A percentile compares a stretch with the other conserved stretches of the same genome.
Evolutionary conservation across 2,113 vertebrate genomes (phyloP).

Genomic region (Calonectris borealis): DNA sequence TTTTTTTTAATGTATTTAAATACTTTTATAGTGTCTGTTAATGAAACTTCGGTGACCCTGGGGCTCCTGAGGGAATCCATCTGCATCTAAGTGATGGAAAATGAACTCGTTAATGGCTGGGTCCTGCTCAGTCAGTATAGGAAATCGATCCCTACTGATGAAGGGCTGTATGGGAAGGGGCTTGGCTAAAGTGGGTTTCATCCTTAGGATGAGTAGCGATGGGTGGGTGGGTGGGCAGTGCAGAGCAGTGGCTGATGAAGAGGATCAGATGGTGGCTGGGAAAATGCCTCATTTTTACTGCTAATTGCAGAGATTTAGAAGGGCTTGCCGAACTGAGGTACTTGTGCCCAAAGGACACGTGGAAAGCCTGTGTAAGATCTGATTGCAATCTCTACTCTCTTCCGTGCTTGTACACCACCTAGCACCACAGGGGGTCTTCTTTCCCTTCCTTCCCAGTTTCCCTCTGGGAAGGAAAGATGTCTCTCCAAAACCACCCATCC

Average conservation of each 20-base stretch:
- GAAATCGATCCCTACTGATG: constrained; percentile 54
- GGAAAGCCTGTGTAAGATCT: not conserved
- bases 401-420: not conserved
- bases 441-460: not conserved
- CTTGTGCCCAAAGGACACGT: not conserved
- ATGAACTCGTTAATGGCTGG: constrained; percentile 63
- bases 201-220: not conserved
- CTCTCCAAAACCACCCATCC: not conserved
- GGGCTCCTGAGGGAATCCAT: constrained; percentile 42
- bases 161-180: constrained; percentile 39
- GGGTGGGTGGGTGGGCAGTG: not conserved
- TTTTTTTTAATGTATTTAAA: constrained; percentile 33
- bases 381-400: not conserved
- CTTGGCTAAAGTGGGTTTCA: constrained; percentile 5
- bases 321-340: not conserved
- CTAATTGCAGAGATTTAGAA: not conserved
- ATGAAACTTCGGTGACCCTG: constrained; percentile 49
- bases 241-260: not conserved
- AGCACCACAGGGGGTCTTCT: not conserved
- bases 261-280: not conserved
- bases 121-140: constrained; percentile 23
- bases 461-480: not conserved
- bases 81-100: constrained; percentile 61
- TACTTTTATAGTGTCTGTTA: constrained; percentile 36
- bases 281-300: not conserved